phyloP scores from a whole-genome alignment of 2,797 vertebrate genomes.

The Sebastes trivittatus region DNA sequence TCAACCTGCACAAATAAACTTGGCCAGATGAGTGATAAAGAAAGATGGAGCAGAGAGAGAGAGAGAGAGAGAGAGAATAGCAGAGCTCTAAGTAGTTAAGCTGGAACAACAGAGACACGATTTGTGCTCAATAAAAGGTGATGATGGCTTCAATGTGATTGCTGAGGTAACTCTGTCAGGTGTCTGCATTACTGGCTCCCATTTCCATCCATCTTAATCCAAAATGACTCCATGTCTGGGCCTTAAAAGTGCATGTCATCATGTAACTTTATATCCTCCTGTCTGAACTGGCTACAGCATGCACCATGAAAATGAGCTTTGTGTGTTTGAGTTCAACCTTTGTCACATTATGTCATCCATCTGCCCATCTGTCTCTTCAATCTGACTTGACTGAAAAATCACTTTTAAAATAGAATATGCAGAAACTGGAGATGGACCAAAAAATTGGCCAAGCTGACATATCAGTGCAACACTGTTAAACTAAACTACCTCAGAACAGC shows the following conservation, averaged over 20 bases:
- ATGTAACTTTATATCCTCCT: neutral
- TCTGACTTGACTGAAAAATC: neutral
- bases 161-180: constrained; percentile 33
- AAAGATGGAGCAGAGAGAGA: neutral
- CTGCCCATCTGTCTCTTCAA: neutral
- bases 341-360: neutral
- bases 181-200: constrained; percentile 18
- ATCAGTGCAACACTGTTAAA: neutral
- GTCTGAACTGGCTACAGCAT: constrained; percentile 23
- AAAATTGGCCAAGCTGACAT: neutral
- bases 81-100: constrained; percentile 2
- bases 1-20: constrained; percentile 70
- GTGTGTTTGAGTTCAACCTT: neutral
- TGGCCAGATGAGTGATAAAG: constrained; percentile 47
- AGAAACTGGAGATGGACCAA: neutral
- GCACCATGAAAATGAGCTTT: neutral
- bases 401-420: neutral
- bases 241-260: constrained; percentile 19
- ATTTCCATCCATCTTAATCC: constrained; percentile 46
- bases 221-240: constrained; percentile 46
- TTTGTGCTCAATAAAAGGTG: constrained; percentile 18
- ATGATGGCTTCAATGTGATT: constrained; percentile 44
- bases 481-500: no score
- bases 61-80: neutral
- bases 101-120: neutral